Percentiles rank a stretch among this genome's conserved stretches.
Evolutionary conservation across 2,113 vertebrate species (phyloP).

Genomic region (Tringa solitaria): DNA sequence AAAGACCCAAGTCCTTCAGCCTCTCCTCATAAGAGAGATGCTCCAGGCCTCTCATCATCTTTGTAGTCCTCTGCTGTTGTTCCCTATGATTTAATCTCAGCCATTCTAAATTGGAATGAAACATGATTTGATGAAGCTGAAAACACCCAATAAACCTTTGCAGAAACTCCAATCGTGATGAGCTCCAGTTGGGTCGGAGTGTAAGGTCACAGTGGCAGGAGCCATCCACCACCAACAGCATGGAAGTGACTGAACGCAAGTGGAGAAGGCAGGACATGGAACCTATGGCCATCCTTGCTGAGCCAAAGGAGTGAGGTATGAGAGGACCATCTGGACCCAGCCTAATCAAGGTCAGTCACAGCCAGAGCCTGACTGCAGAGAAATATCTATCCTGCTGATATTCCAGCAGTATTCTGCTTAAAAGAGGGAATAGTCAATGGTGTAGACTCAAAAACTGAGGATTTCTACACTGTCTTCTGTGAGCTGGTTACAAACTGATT

Average conservation of each 20-base stretch:
- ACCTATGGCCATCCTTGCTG: neutral
- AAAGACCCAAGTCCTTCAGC: no score
- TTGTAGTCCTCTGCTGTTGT: no score
- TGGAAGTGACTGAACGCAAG: neutral
- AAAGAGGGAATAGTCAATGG: neutral
- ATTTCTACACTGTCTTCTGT: neutral
- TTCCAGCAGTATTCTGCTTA: neutral
- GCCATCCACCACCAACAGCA: neutral
- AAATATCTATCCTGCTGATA: neutral
- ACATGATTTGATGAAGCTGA: neutral
- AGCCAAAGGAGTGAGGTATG: neutral
- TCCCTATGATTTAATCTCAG: neutral
- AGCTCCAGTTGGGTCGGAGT: rapidly evolving
- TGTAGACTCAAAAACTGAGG: neutral
- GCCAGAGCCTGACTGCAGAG: neutral
- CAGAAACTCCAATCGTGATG: neutral
- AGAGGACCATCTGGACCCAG: neutral
- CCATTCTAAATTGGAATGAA: neutral
- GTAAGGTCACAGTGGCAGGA: neutral
- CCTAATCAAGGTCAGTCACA: neutral
- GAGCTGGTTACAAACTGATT: neutral
- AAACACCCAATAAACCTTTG: neutral
- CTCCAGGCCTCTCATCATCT: no score
- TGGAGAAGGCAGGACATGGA: neutral
- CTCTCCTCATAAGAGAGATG: no score